Evolutionary conservation across 1,140 invertebrate genomes (phyloP).

Genomic region (Brevipalpus yothersi): DNA sequence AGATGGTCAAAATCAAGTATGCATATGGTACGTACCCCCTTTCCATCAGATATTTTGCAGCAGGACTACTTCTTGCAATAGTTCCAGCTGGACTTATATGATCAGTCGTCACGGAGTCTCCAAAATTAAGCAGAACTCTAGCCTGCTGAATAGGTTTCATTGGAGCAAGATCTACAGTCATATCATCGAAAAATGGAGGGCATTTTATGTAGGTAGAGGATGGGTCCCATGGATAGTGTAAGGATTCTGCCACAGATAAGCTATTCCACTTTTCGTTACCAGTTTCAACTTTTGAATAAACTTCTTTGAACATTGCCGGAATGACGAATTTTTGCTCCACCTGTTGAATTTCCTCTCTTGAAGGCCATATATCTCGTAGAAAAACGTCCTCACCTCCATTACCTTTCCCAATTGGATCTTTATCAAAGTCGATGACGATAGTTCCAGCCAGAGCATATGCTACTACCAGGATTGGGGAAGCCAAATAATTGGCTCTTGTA

Average conservation of each 20-base stretch:
- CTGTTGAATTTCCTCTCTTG: slow-evolving; percentile 50
- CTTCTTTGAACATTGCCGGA: slow-evolving; percentile 91
- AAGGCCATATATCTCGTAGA: slow-evolving; percentile 84
- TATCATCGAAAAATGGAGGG: slow-evolving; percentile 74
- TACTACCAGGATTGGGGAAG: slow-evolving; percentile 79
- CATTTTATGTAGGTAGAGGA: slow-evolving; percentile 84
- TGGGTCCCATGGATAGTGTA: slow-evolving; percentile 74
- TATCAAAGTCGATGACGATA: slow-evolving; percentile 75
- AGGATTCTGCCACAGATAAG: slow-evolving; percentile 46
- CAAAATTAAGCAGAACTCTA: slow-evolving; percentile 55
- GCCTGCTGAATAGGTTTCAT: slow-evolving; percentile 29
- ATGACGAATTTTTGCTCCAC: slow-evolving; percentile 74
- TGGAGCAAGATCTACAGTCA: slow-evolving; percentile 21
- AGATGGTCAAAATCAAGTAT: neutral
- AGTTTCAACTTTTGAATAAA: slow-evolving; percentile 61
- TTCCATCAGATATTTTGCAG: slow-evolving; percentile 55
- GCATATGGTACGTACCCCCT: slow-evolving; percentile 31
- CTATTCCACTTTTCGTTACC: slow-evolving; percentile 67
- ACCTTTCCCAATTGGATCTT: slow-evolving; percentile 43
- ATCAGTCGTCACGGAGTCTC: slow-evolving; percentile 90
- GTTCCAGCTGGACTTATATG: slow-evolving; percentile 95
- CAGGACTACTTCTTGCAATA: slow-evolving; percentile 77
- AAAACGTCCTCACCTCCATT: slow-evolving; percentile 46
- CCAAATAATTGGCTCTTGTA: slow-evolving; percentile 84
- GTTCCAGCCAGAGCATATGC: slow-evolving; percentile 72